Conservation (phyloP, 2,888 invertebrate species). For the Parthenolecanium corni region DNA sequence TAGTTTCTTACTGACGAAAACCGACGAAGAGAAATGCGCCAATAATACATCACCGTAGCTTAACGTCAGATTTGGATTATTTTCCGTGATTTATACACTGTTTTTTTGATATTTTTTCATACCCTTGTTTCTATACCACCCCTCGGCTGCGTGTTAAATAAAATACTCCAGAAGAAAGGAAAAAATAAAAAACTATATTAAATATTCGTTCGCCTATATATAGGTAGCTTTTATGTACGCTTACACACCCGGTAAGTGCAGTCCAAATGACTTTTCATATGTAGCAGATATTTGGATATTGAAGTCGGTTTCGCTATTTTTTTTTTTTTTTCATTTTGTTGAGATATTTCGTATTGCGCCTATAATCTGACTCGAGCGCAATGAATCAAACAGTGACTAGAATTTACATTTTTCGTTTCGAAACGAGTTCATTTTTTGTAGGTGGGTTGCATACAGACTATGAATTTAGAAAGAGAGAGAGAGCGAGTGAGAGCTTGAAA, state of each 20-base stretch:
- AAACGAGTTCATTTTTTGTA: no score
- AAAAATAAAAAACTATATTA: conserved; percentile 11
- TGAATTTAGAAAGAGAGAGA: no score
- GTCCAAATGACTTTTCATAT: conserved; percentile 21
- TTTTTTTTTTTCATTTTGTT: background rate
- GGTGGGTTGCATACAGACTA: no score
- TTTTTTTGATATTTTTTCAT: background rate
- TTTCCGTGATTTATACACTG: conserved; percentile 22
- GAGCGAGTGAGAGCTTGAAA: no score
- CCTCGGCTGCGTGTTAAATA: no score
- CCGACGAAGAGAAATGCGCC: conserved; percentile 20
- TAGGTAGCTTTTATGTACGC: no score
- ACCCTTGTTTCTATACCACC: background rate
- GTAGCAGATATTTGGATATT: conserved; percentile 23
- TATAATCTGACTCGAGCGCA: background rate
- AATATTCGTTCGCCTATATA: conserved; percentile 18
- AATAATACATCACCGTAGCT: conserved; percentile 26
- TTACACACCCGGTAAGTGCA: no score
- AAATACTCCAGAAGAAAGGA: background rate
- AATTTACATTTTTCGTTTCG: no score
- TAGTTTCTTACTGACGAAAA: no score
- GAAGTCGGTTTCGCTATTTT: conserved; percentile 7
- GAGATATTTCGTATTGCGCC: no score
- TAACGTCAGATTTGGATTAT: conserved; percentile 28
- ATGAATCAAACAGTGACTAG: background rate